Percentiles rank a stretch among this genome's conserved stretches.
phyloP scores from a whole-genome alignment of 2,113 vertebrate species.

The Hyperoodon ampullatus region DNA sequence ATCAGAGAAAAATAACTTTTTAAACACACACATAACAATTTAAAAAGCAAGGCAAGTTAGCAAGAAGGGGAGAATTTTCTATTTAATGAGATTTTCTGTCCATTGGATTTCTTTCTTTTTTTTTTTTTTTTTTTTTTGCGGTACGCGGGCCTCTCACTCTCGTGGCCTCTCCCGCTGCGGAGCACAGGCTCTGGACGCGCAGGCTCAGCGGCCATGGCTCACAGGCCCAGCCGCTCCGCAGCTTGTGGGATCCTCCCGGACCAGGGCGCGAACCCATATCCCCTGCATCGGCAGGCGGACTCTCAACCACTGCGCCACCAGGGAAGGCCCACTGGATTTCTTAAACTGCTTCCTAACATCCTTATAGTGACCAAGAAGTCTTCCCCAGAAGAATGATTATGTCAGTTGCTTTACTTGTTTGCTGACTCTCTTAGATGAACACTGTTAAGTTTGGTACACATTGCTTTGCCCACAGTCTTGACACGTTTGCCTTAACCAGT shows the following conservation, averaged over 20 bases:
- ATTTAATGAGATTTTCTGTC: constrained; percentile 21
- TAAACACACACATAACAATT: neutral
- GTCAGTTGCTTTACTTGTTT: neutral
- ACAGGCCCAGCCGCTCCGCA: too few species aligned
- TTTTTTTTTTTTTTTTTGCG: too few species aligned
- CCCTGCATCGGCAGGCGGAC: too few species aligned
- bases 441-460: neutral
- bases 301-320: too few species aligned
- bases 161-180: too few species aligned
- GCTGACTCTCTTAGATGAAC: neutral
- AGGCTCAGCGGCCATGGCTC: too few species aligned
- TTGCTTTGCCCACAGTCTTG: neutral
- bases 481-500: neutral
- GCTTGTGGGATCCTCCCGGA: too few species aligned
- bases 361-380: neutral
- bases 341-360: constrained; percentile 2
- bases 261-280: too few species aligned
- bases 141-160: too few species aligned
- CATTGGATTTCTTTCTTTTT: neutral
- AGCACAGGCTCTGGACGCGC: too few species aligned
- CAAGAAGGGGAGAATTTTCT: neutral
- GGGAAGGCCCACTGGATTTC: neutral
- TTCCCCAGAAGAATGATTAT: neutral
- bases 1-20: neutral
- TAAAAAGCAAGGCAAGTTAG: constrained; percentile 11